Evolutionary conservation across 1,140 invertebrate species (phyloP).

Genomic region (Aradophagus sp.): DNA sequence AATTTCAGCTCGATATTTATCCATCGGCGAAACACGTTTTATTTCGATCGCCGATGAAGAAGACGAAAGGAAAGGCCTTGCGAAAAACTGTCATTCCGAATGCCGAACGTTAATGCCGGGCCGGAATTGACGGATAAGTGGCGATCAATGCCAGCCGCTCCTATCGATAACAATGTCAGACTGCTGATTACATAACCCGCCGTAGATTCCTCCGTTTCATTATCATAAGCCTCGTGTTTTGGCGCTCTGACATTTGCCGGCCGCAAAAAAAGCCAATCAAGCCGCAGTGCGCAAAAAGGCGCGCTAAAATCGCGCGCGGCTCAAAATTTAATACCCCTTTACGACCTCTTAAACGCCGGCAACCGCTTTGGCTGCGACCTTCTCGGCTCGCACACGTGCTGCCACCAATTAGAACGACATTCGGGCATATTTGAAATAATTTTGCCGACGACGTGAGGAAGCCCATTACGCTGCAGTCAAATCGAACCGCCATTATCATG

Average conservation of each 20-base stretch:
- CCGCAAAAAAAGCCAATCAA: constrained; percentile 17
- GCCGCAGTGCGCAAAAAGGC: constrained; percentile 12
- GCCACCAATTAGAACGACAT: constrained; percentile 64
- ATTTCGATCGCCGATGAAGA: constrained; percentile 36
- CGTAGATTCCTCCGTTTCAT: constrained; percentile 39
- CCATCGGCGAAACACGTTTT: constrained; percentile 51
- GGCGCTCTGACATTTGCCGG: constrained; percentile 32
- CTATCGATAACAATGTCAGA: constrained; percentile 43
- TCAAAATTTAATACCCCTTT: constrained; percentile 45
- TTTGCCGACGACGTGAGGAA: constrained; percentile 58
- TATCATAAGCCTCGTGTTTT: constrained; percentile 43
- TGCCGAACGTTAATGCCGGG: constrained; percentile 18
- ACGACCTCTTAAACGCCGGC: constrained; percentile 32
- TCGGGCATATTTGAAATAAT: constrained; percentile 70
- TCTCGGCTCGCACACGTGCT: constrained; percentile 53
- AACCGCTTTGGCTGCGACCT: constrained; percentile 21
- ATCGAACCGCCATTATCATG: constrained; percentile 70
- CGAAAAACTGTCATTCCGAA: constrained; percentile 38
- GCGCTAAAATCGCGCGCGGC: constrained; percentile 31
- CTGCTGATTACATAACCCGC: constrained; percentile 44
- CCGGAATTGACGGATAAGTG: constrained; percentile 34
- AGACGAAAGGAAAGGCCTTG: constrained; percentile 35
- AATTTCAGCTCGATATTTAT: constrained; percentile 56
- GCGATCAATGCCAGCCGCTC: constrained; percentile 40
- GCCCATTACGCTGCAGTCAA: constrained; percentile 47